Evolutionary conservation across 2,888 invertebrate species (phyloP).

Genomic region (Synanthedon myopaeformis): DNA sequence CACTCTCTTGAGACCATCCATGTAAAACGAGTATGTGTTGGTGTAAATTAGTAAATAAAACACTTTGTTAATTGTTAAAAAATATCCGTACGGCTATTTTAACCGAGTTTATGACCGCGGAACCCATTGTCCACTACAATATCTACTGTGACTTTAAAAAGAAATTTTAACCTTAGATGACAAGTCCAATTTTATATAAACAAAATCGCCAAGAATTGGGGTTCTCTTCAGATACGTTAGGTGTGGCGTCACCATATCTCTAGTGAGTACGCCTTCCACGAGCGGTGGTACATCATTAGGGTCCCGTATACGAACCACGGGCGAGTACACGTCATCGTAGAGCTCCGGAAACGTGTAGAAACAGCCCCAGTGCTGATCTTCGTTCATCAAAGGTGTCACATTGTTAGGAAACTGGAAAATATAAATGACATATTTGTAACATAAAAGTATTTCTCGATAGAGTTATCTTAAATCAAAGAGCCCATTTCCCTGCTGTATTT

Average conservation of each 20-base stretch:
- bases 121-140: too few relatives aligned
- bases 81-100: too few relatives aligned
- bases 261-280: constrained; percentile 54
- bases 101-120: too few relatives aligned
- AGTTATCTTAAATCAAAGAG: neutral
- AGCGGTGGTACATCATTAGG: constrained; percentile 39
- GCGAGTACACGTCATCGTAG: constrained; percentile 43
- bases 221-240: constrained; percentile 64
- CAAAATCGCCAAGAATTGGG: constrained; percentile 64
- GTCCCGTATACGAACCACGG: constrained; percentile 31
- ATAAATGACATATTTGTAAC: neutral
- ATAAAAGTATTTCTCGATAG: neutral
- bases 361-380: constrained; percentile 52
- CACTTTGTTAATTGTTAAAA: too few relatives aligned
- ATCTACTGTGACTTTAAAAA: too few relatives aligned
- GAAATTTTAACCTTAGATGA: constrained; percentile 35
- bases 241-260: constrained; percentile 61
- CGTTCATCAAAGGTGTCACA: constrained; percentile 44
- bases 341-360: constrained; percentile 55
- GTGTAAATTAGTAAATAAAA: too few relatives aligned
- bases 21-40: too few relatives aligned
- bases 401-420: constrained; percentile 38
- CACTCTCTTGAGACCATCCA: too few relatives aligned
- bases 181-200: constrained; percentile 68
- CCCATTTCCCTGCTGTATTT: neutral